Evolutionary conservation across 2,888 invertebrate genomes (phyloP), one percentile per base, ranked within the genome.

Genomic region (Leptogaster cylindrica): DNA sequence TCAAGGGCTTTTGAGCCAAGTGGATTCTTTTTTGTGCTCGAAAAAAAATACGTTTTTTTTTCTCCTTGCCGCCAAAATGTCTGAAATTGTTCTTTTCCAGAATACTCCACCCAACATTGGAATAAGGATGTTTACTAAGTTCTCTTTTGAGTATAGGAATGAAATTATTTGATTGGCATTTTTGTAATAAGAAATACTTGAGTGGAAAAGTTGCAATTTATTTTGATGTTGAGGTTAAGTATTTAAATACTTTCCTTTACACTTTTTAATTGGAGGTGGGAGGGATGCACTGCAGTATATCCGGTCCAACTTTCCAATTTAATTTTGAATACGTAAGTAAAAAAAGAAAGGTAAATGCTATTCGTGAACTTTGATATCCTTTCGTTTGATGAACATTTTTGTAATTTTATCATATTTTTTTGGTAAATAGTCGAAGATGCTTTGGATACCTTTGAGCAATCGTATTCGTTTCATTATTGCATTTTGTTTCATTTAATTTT

Each of bases 1-100:
- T 69, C 69, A 65, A 69, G 69, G 69, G 69, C 69, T 69, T 69
- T 69, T 64, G 65, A 67, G 58, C 67, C 55, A 69, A 69, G 69
- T 69, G 69, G 67, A 67, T 67, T 67, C 55, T 64, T 64, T 66
- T 69, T 41, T 68, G 52, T 44, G 7, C 52, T 41, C 28, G 61
- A 27, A 44, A 61, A 48, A 61, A 61, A 61, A 61, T 28, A 44
- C n/a, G n/a, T n/a, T n/a, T n/a, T 61, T 44, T 61, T 39, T 50
- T 51, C 18, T 61, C 61, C 61, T 28, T 61, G 66, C 68, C 61
- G 51, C 68, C 68, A 66, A 68, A 68, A 68, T 66, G 68, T 68
- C 68, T 68, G 68, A 61, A 68, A 68, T 68, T 68, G 68, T 65
- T 68, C 68, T 61, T 68, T 68, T 66, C 61, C 41, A 31, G 66